Evolutionary conservation across 2,888 invertebrate species (phyloP), one percentile per base, ranked within the genome.

Genomic region (Tipula vernalis): DNA sequence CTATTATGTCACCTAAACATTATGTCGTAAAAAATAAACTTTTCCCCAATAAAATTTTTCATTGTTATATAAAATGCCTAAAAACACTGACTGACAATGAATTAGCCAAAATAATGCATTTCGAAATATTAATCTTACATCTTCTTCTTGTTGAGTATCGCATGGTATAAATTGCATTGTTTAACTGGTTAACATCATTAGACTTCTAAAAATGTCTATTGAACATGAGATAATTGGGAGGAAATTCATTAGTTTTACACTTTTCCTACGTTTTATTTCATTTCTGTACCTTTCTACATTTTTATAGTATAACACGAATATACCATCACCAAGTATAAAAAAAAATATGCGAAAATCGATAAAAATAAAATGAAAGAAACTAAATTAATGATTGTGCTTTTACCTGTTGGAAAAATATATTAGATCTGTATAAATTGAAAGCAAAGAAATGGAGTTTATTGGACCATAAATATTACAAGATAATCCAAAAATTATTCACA

Each of bases 371-470:
- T n/a, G 41, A 39, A 84, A 84, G 3, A 84, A 41, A n/a, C 5
- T 41, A 84, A 84, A 84, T 84, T 84, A 84, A 84, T 84, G 41
- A 41, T 84, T 36, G 36, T 15, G 36, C 15, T 39, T 84, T 15
- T 84, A 84, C 84, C 84, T 84, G 84, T 84, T 84, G 39, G 84
- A 39, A 84, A 28, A 71, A 36, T 39, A 84, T 15, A 84, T 84
- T 84, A 15, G 39, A 84, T 84, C 1, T 84, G 15, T 6, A 41
- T 36, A 39, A 36, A 83, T 36, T 83, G 83, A 36, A 36, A 13
- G 83, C 13, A 28, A 2, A 83, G 36, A 83, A 71, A 44, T 44
- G 12, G 12, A 44, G n/a, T 71, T 18, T 71, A 28, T 71, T 71
- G 71, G 28, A 28, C 71, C 28, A 71, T 71, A 71, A 71, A 71